Evolutionary conservation across 2,888 invertebrate genomes (phyloP).

Genomic region (Acrobasis repandana): DNA sequence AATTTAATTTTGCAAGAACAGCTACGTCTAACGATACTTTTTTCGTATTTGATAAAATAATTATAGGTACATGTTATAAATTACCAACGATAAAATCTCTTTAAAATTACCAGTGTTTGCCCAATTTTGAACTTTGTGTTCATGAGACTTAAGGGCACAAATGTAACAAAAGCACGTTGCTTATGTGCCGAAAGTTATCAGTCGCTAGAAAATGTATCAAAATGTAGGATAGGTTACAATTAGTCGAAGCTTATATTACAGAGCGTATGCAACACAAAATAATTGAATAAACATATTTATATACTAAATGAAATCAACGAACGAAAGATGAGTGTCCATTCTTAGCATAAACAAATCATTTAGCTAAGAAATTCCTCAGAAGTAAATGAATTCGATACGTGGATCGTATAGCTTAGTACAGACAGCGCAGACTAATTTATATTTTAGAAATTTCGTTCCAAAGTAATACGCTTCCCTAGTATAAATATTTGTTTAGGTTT

Average conservation of each 20-base stretch:
- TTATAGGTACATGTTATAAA: background rate
- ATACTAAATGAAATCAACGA: slow-evolving; percentile 21
- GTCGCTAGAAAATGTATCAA: slow-evolving; percentile 24
- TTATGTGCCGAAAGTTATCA: slow-evolving; percentile 29
- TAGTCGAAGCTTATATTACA: slow-evolving; percentile 22
- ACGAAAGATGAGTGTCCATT: slow-evolving; percentile 16
- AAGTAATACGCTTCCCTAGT: slow-evolving; percentile 23
- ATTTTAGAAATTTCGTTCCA: slow-evolving; percentile 20
- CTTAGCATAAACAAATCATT: slow-evolving; percentile 13
- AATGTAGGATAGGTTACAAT: slow-evolving; percentile 25
- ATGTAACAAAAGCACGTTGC: slow-evolving; percentile 11
- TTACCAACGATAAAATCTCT: background rate
- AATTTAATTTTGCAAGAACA: background rate
- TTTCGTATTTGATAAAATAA: background rate
- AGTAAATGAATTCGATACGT: slow-evolving; percentile 8
- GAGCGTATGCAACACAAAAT: slow-evolving; percentile 22
- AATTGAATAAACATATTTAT: slow-evolving; percentile 22
- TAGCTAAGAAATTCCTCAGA: slow-evolving; percentile 18
- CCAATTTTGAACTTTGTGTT: slow-evolving; percentile 13
- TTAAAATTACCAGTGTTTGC: background rate
- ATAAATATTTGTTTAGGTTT: slow-evolving; percentile 21
- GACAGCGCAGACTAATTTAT: slow-evolving; percentile 18
- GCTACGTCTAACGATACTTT: background rate
- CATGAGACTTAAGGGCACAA: slow-evolving; percentile 9
- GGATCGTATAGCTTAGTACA: slow-evolving; percentile 17